Evolutionary conservation across 2,113 vertebrate genomes (phyloP).

Genomic region (Meleagris gallopavo): DNA sequence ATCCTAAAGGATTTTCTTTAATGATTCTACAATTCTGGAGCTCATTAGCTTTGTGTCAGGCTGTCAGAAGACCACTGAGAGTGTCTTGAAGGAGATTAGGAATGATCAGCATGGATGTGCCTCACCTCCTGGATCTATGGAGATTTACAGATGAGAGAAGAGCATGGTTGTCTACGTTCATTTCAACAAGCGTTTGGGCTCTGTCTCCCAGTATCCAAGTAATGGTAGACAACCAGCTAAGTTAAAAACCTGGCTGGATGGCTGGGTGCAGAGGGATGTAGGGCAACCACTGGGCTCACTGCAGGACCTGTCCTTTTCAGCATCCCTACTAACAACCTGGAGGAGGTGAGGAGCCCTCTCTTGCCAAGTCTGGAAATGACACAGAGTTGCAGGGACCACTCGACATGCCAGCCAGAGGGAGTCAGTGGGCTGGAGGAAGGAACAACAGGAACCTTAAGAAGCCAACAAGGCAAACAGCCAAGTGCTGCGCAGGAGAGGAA

Average conservation of each 20-base stretch:
- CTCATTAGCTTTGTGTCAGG: neutral
- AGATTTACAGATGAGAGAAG: neutral
- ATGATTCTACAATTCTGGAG: no score
- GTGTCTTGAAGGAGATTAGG: neutral
- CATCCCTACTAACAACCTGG: neutral
- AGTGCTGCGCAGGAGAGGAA: neutral
- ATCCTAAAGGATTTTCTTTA: no score
- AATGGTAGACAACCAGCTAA: neutral
- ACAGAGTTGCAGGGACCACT: neutral
- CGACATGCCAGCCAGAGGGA: neutral
- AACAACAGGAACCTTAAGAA: neutral
- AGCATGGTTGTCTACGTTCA: neutral
- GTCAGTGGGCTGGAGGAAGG: neutral
- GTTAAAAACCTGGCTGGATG: neutral
- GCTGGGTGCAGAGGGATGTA: neutral
- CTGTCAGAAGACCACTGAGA: no score
- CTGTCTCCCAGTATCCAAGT: neutral
- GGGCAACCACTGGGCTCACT: rapidly evolving
- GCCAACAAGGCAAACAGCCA: neutral
- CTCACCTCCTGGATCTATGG: neutral
- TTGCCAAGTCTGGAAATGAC: neutral
- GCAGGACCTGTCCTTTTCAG: neutral
- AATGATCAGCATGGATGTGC: neutral
- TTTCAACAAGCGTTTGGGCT: neutral
- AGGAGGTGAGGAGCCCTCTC: neutral